phyloP scores from a whole-genome alignment of 2,888 invertebrate species.

The Mimachlamys varia region DNA sequence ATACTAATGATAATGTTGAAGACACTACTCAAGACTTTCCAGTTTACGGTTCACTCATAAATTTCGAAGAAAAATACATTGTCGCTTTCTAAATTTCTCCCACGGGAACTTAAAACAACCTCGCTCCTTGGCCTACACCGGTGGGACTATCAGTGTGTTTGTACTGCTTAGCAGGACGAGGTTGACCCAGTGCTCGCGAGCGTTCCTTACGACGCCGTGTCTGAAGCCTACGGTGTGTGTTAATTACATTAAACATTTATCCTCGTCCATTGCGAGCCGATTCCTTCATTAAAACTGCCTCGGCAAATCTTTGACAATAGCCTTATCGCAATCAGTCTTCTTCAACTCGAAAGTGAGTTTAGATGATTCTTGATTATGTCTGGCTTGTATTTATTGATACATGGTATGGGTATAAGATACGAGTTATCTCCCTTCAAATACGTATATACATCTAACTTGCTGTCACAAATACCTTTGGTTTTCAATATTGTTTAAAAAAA shows the following conservation, averaged over 20 bases:
- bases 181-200: not conserved
- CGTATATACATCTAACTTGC: not conserved
- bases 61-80: not conserved
- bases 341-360: not conserved
- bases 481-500: too few relatives aligned
- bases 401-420: not conserved
- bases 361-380: not conserved
- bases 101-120: not conserved
- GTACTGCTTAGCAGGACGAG: conserved; percentile 6
- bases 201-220: not conserved
- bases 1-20: not conserved
- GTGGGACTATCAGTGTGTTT: not conserved
- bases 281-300: not conserved
- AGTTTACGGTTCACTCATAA: not conserved
- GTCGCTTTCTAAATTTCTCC: not conserved
- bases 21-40: not conserved
- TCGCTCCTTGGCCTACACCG: not conserved
- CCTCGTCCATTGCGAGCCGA: not conserved
- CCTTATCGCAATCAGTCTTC: not conserved
- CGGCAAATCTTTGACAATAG: not conserved
- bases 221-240: not conserved
- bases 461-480: too few relatives aligned
- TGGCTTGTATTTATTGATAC: not conserved
- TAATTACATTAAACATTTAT: conserved; percentile 27
- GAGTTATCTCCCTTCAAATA: not conserved